phyloP scores from a whole-genome alignment of 1,140 invertebrate genomes.

The Plodia interpunctella region DNA sequence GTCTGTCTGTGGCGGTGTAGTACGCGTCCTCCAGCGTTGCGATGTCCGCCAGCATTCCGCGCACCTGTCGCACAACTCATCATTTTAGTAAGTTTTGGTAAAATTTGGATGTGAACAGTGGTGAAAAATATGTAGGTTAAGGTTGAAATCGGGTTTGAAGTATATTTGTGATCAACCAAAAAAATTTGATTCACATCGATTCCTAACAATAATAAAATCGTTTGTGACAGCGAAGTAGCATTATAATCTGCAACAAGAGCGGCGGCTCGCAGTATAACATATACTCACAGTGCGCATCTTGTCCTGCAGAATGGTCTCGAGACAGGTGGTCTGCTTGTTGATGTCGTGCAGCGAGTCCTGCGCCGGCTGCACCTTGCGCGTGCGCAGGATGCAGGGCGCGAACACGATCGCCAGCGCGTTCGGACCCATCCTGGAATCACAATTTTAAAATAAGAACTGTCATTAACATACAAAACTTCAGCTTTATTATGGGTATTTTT shows the following conservation, averaged over 20 bases:
- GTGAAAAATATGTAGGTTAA: too few species aligned
- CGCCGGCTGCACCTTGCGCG: conserved; percentile 89
- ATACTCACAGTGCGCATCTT: conserved; percentile 65
- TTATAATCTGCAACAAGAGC: too few species aligned
- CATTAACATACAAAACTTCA: background rate
- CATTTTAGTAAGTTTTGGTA: too few species aligned
- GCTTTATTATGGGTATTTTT: too few species aligned
- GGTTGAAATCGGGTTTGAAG: too few species aligned
- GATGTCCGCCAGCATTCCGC: conserved; percentile 90
- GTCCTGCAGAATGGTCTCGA: conserved; percentile 92
- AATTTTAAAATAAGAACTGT: background rate
- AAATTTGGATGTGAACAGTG: too few species aligned
- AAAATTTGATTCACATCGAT: too few species aligned
- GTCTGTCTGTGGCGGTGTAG: conserved; percentile 85
- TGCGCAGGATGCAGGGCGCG: conserved; percentile 94
- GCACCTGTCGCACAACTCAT: conserved; percentile 77
- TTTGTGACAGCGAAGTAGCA: too few species aligned
- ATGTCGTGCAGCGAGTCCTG: conserved; percentile 93
- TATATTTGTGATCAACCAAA: too few species aligned
- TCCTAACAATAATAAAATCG: too few species aligned
- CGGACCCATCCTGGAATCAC: conserved; percentile 85
- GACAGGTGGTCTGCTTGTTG: conserved; percentile 87
- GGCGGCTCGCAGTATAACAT: background rate
- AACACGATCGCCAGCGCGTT: conserved; percentile 96
- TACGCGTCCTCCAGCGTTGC: conserved; percentile 90